Percentiles rank a stretch among this genome's conserved stretches.
These are phyloP conservation scores for Platysternon megacephalum DNA, from an alignment of 2,113 vertebrate genomes.

Conservation along the genomic window DNA sequence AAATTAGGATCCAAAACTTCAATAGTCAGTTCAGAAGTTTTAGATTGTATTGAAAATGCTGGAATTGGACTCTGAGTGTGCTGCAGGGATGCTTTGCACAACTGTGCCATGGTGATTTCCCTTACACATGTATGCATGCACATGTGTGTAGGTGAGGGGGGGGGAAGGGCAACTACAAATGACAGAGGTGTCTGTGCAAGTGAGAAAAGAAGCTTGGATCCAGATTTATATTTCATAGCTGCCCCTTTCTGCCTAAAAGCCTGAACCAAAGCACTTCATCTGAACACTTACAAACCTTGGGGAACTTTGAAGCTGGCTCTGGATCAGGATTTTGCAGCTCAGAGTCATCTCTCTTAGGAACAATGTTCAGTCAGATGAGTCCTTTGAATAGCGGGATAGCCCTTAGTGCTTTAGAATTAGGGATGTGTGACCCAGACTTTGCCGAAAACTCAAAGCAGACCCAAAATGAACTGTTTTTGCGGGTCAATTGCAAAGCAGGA, in stretches of 20 bases:
- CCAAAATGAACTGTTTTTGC: neutral
- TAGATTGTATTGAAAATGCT: neutral
- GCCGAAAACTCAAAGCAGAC: neutral
- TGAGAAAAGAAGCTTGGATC: neutral
- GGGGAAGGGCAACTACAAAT: neutral
- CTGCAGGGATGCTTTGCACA: neutral
- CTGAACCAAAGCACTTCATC: neutral
- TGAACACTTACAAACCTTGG: neutral
- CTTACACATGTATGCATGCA: fast-evolving
- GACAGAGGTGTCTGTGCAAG: neutral
- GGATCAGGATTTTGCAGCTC: neutral
- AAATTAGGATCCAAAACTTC: neutral
- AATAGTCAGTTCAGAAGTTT: neutral
- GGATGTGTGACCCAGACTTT: neutral
- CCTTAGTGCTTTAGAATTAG: neutral
- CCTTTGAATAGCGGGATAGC: neutral
- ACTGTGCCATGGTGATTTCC: neutral
- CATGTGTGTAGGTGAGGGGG: neutral
- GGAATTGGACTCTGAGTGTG: neutral
- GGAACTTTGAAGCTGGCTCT: neutral
- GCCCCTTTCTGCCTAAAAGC: neutral
- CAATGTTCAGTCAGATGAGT: neutral
- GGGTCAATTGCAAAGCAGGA: neutral
- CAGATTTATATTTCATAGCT: neutral
- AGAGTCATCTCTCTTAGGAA: neutral